Base-by-base conservation (phyloP, 2,888 invertebrate species). In the Andrena chrysosceles region DNA sequence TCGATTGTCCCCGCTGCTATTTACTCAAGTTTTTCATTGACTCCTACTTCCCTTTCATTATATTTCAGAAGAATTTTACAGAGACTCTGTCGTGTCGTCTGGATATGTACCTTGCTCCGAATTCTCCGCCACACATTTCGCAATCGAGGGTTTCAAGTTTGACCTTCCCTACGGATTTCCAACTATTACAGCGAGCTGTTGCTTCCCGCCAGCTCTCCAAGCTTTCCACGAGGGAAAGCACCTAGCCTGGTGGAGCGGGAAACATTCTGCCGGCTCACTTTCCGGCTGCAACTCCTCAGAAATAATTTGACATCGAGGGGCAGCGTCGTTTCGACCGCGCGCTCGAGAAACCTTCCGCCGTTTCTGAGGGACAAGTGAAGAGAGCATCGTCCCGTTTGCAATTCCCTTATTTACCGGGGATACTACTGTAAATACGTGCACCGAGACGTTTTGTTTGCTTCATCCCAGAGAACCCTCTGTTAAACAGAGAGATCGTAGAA, bases 371-470 rank as follows among this genome's bases (percentile, higher is more conserved):
- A 8, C 33, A 52, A 33, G 60, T 33, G 33, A 66, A 42, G 7
- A 8, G 64, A 54, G 54, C 56, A 31, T 29, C 64, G 16, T 29
- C 16, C 29, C 26, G 48, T 74, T 59, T 20, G 26, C 33, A 10
- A 23, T 67, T 35, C n/a, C n/a, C 13, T 20, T 64, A 26, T 64
- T 42, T 66, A 16, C 66, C 16, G 42, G n/a, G 42, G 20, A 6
- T 59, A 66, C 74, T 59, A 66, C 74, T 42, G 74, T 33, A 67
- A 66, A 74, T 74, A 67, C 56, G 8, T 4, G 48, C n/a, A 67
- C 60, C 74, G 74, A 67, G 10, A 2, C 16, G 13, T 29, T 54
- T 1, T n/a, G 33, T 42, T 33, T 33, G 62, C 13, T n/a, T 29
- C 13, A 16, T 49, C 16, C 3, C 10, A 10, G 23, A 5, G 20